Conservation (phyloP, 2,888 invertebrate species). For the Dynastes maya region DNA sequence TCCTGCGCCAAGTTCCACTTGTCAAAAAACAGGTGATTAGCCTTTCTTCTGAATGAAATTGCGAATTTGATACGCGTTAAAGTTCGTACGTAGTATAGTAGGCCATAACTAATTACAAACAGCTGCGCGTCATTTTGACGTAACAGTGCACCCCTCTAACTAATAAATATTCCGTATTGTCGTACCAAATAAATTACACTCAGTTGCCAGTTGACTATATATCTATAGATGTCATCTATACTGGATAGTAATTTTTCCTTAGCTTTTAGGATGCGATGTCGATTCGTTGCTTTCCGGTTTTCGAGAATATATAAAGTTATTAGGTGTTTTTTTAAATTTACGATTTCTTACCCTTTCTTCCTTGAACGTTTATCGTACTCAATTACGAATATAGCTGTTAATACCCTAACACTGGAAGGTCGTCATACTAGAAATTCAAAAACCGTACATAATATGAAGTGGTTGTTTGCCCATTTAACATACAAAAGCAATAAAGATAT, state of each 20-base stretch:
- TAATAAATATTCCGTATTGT: constrained; percentile 48
- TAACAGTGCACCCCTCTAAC: constrained; percentile 47
- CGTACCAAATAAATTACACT: constrained; percentile 44
- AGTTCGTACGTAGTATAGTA: constrained; percentile 63
- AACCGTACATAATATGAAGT: too few species aligned
- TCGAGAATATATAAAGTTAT: not conserved
- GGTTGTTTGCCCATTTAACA: too few species aligned
- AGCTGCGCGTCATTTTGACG: constrained; percentile 61
- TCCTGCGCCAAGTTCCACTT: constrained; percentile 34
- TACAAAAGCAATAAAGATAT: too few species aligned
- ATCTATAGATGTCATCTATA: constrained; percentile 2
- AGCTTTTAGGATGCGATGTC: not conserved
- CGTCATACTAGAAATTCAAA: too few species aligned
- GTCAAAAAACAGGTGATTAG: constrained; percentile 65
- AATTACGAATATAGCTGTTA: too few species aligned
- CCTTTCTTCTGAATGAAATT: constrained; percentile 67
- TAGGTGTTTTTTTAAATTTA: too few species aligned
- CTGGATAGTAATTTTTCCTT: not conserved
- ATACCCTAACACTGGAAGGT: too few species aligned
- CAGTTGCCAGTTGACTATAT: constrained; percentile 29
- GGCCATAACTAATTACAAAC: constrained; percentile 66
- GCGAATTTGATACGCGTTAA: constrained; percentile 66
- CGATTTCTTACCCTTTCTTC: not conserved
- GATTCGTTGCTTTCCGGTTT: not conserved
- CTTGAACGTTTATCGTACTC: too few species aligned